Evolutionary conservation across 2,888 invertebrate species (phyloP), one percentile per base, ranked within the genome.

Genomic region (Mactromeris polynyma): DNA sequence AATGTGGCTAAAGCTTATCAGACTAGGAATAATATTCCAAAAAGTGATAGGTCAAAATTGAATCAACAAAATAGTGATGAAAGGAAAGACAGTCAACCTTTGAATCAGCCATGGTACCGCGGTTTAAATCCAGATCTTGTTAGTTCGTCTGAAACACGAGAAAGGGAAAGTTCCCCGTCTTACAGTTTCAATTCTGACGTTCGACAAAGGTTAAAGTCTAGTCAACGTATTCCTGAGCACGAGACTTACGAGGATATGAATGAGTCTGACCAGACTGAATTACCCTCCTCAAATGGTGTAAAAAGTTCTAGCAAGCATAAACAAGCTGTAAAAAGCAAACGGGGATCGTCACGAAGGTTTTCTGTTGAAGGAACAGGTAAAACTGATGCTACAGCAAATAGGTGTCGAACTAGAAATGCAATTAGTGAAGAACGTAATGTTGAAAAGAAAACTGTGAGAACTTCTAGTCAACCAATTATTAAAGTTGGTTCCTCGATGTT

Each of bases 1-100:
- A 92, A 92, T 86, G 90, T 90, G 3, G 89, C 92, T 80, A 92
- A 89, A 78, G 88, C 89, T 6, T 92, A 88, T 83, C 85, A 86
- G 79, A 83, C 89, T 69, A 85, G 89, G 69, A 87, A 86, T 40
- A 85, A 85, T 26, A 77, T 26, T 33, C 17, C 88, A n/a, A 88
- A 80, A 36, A 78, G 64, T 36, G 87, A 83, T 73, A 85, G 81
- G 73, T 77, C 81, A 36, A 89, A 89, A 85, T 17, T 79, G 19
- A 81, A 80, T 9, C 79, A 87, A 69, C 64, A 69, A 19, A 73
- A 46, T 73, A 46, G 46, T 46, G 73, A 21, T 40, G 36, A 36
- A 26, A 40, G 26, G 26, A 73, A 40, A 42, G n/a, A 42, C 19
- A 73, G 46, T 69, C 42, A 40, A 19, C 38, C 64, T 36, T n/a